A percentile compares a stretch with the other conserved stretches of the same genome.
phyloP scores from a whole-genome alignment of 23 tunicate genomes.

The Halocynthia roretzi region DNA sequence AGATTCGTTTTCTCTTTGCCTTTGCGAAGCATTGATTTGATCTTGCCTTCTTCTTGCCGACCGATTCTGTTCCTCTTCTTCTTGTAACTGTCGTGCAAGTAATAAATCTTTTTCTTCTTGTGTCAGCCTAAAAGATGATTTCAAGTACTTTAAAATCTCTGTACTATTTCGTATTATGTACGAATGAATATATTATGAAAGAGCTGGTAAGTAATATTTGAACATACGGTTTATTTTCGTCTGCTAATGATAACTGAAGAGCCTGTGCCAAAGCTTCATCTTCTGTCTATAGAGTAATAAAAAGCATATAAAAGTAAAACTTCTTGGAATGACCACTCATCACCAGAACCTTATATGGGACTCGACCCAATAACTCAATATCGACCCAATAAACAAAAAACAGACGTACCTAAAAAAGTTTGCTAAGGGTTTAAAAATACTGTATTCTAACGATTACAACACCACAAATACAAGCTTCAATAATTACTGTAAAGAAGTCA shows the following conservation, averaged over 20 bases:
- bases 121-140: slow-evolving; percentile 28
- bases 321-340: neutral
- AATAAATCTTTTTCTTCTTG: slow-evolving; percentile 86
- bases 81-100: slow-evolving; percentile 70
- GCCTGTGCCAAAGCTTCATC: slow-evolving; percentile 89
- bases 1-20: no score
- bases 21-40: slow-evolving; percentile 1
- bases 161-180: no score
- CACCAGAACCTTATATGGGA: no score
- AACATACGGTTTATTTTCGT: slow-evolving; percentile 32
- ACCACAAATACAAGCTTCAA: neutral
- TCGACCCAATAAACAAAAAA: no score
- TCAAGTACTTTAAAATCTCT: neutral
- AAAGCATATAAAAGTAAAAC: neutral
- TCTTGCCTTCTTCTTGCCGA: slow-evolving; percentile 27
- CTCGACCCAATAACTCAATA: no score
- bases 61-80: slow-evolving; percentile 61
- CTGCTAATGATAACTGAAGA: slow-evolving; percentile 50
- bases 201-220: neutral
- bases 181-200: no score
- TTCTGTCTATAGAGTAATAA: slow-evolving; percentile 32
- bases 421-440: neutral
- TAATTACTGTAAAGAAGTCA: neutral
- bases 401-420: no score
- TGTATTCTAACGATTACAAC: neutral